Conservation (phyloP, 1,140 invertebrate species). For the Drosophila prosaltans region DNA sequence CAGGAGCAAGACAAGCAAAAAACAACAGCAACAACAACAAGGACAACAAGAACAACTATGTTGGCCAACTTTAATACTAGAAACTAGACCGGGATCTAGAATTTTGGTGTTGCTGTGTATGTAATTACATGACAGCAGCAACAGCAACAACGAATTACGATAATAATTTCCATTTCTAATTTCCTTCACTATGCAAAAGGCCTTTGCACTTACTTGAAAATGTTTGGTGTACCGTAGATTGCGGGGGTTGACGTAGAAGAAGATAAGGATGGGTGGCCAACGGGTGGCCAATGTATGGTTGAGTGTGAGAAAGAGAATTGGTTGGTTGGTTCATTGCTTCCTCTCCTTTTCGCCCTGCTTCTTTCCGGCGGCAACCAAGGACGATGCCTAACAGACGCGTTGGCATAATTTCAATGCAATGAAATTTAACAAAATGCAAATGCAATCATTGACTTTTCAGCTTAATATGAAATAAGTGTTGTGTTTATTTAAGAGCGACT, state of each 20-base stretch:
- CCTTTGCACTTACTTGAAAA: slow-evolving; percentile 58
- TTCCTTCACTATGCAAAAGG: slow-evolving; percentile 71
- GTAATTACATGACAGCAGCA: slow-evolving; percentile 76
- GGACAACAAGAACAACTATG: slow-evolving; percentile 49
- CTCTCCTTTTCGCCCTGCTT: slow-evolving; percentile 8
- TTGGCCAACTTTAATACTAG: not conserved
- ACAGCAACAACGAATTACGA: slow-evolving; percentile 65
- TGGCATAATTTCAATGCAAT: slow-evolving; percentile 74
- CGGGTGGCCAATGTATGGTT: not conserved
- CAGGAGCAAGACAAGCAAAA: slow-evolving; percentile 33
- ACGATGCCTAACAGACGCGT: slow-evolving; percentile 40
- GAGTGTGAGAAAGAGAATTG: not conserved
- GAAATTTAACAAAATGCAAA: slow-evolving; percentile 76
- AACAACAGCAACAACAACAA: slow-evolving; percentile 18
- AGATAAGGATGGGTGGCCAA: not conserved
- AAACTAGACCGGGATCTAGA: slow-evolving; percentile 7
- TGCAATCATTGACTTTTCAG: slow-evolving; percentile 80
- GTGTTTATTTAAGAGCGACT: slow-evolving; percentile 48
- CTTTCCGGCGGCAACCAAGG: slow-evolving; percentile 21
- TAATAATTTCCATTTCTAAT: slow-evolving; percentile 82
- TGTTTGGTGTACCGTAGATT: slow-evolving; percentile 13
- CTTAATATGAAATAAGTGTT: slow-evolving; percentile 68
- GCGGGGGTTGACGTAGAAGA: not conserved
- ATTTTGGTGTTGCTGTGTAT: slow-evolving; percentile 54
- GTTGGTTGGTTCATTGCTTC: slow-evolving; percentile 4